Base-by-base conservation (phyloP, 2,888 invertebrate genomes). In the Apodemia hepburni region DNA sequence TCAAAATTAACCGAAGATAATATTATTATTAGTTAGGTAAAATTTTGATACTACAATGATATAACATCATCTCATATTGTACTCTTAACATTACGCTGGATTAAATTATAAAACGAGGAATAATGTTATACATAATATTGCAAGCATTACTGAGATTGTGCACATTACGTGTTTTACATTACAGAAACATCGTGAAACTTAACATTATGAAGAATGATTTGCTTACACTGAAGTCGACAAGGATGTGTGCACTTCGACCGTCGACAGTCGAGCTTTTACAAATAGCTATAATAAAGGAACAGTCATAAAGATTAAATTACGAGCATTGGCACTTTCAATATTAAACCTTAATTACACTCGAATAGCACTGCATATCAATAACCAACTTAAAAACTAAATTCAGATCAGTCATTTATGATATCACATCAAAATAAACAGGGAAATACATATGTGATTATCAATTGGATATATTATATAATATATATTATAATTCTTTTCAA, bases 381-480 rank as follows among this genome's bases (percentile, higher is more conserved):
- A 92, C 84, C 91, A 92, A 92, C 92, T 92, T 92, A 92, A 89
- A 91, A 92, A 92, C 92, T 92, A 92, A 92, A 90, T 91, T 92
- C 92, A 92, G 92, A 92, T 92, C 92, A 92, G 92, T 92, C 92
- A 89, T 92, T 92, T 91, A 92, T 92, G 92, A 92, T 92, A 92
- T 92, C 92, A 92, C 92, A 92, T 92, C 91, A 92, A 92, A 92
- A 92, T 90, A 92, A 92, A 90, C 85, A 87, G 91, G 90, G 86
- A 87, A 88, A 90, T 91, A 92, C 84, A 90, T 90, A 88, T 84
- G 89, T 88, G 90, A 89, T 89, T 79, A 85, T 87, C 81, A 85
- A 85, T 87, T 87, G 86, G 84, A 84, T 88, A 88, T 87, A 86
- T 79, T 86, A 85, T 85, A 84, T 77, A 78, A 84, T 85, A 67